Conservation (phyloP, 2,797 vertebrate species). For the Macrochelys suwanniensis region DNA sequence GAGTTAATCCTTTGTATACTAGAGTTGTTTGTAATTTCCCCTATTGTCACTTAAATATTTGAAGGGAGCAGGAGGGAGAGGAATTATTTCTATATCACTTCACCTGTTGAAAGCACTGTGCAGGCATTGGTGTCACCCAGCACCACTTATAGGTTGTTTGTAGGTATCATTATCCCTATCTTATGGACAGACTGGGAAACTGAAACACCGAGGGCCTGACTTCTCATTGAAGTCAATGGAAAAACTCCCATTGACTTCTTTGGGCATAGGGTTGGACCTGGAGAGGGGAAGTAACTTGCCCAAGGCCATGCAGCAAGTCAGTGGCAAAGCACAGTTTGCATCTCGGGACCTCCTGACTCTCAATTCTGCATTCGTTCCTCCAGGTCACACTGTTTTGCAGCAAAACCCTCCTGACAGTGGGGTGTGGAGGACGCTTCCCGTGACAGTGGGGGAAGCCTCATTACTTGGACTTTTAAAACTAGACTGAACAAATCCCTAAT, state of each 20-base stretch:
- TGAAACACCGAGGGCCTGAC: background rate
- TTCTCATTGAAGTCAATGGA: background rate
- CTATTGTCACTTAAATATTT: background rate
- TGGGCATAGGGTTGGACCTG: fast-evolving
- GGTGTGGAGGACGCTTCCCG: background rate
- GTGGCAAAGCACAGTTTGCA: background rate
- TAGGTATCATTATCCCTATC: background rate
- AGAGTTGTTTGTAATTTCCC: background rate
- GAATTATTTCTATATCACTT: background rate
- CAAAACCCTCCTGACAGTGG: fast-evolving
- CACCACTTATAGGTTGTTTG: background rate
- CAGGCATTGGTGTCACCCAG: background rate
- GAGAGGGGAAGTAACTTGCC: background rate
- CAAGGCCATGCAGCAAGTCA: fast-evolving
- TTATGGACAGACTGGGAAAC: background rate
- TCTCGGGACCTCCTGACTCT: no score
- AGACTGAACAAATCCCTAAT: background rate
- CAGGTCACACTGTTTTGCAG: no score
- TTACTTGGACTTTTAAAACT: background rate
- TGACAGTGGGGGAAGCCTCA: background rate
- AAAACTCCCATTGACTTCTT: fast-evolving
- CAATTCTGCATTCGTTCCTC: no score
- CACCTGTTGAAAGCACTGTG: fast-evolving
- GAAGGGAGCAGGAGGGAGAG: slow-evolving; percentile 13
- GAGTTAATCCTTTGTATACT: background rate